Conservation (phyloP, 2,113 vertebrate species). For the Vireo altiloquus region DNA sequence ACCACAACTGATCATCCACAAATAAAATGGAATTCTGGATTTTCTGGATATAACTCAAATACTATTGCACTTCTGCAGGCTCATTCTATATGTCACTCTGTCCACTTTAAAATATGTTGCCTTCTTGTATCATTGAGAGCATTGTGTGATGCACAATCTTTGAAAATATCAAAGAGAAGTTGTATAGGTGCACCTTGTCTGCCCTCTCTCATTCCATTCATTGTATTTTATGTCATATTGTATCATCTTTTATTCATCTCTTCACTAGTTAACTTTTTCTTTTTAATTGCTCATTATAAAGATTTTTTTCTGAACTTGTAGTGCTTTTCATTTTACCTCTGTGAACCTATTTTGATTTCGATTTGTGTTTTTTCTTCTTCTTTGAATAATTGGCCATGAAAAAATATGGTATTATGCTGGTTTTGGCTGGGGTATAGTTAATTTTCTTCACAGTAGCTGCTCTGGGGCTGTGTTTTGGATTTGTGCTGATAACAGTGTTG, state of each 20-base stretch:
- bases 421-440: not conserved
- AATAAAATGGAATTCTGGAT: not conserved
- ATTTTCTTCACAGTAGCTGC: not conserved
- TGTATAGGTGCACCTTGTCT: not conserved
- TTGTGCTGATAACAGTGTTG: not conserved
- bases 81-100: not conserved
- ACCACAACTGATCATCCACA: not conserved
- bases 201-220: not conserved
- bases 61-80: not conserved
- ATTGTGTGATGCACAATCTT: not conserved
- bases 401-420: not conserved
- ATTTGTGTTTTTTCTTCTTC: not conserved
- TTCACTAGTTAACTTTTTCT: not conserved
- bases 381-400: not conserved
- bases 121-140: not conserved
- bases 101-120: not conserved
- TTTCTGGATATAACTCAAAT: not conserved
- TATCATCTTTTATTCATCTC: not conserved
- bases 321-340: not conserved
- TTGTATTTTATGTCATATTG: not conserved
- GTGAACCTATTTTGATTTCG: not conserved
- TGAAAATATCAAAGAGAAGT: not conserved
- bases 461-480: not conserved
- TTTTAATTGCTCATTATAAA: conserved; percentile 17
- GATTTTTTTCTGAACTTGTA: not conserved